Conservation (phyloP, 2,888 invertebrate genomes). For the Phymatocera aterrima region DNA sequence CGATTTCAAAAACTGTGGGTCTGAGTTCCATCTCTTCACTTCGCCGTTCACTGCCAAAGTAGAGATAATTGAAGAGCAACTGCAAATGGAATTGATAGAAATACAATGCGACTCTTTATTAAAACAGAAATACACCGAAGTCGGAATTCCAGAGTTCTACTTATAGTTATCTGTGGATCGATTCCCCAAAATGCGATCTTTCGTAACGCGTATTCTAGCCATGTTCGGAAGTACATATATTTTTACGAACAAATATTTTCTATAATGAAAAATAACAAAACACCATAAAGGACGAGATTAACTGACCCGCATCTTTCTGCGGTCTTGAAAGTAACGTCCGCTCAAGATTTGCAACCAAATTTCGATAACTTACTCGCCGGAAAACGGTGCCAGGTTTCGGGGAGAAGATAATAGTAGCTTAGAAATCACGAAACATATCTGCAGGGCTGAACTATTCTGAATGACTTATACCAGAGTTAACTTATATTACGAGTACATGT, state of each 20-base stretch:
- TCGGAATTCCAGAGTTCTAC: constrained; percentile 53
- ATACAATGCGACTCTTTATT: constrained; percentile 52
- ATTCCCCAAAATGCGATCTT: constrained; percentile 47
- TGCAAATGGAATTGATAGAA: constrained; percentile 50
- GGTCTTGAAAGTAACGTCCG: constrained; percentile 27
- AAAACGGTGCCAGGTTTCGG: constrained; percentile 47
- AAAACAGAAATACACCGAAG: constrained; percentile 52
- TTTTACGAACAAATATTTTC: constrained; percentile 40
- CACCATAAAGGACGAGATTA: constrained; percentile 38
- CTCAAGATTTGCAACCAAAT: constrained; percentile 44
- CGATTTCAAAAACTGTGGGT: constrained; percentile 49
- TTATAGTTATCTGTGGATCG: constrained; percentile 49
- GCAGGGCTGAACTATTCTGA: not conserved
- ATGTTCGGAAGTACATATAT: constrained; percentile 46
- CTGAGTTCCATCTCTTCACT: constrained; percentile 49
- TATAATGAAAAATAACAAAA: constrained; percentile 46
- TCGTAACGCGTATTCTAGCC: constrained; percentile 45
- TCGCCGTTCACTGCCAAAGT: constrained; percentile 50
- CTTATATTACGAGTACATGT: constrained; percentile 39
- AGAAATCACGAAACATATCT: constrained; percentile 10
- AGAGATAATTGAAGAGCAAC: constrained; percentile 45
- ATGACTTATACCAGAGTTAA: not conserved
- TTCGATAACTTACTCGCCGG: constrained; percentile 38
- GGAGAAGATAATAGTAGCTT: constrained; percentile 36
- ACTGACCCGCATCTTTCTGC: constrained; percentile 6